These are phyloP conservation scores for Procapra przewalskii DNA, from an alignment of 2,113 vertebrate species.

Conservation along the genomic window DNA sequence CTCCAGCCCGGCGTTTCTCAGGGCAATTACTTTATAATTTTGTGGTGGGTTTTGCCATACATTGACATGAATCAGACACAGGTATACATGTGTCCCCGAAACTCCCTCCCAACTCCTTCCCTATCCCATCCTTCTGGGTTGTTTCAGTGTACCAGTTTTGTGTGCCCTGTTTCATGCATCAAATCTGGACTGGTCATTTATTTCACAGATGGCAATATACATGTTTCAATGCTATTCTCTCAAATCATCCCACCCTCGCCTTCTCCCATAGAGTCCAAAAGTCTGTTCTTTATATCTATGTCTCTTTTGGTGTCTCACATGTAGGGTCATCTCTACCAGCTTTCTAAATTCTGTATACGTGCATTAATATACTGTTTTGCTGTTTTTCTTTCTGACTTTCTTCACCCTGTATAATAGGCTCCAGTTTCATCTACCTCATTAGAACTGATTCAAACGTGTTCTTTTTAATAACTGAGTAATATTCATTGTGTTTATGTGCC, in stretches of 20 bases:
- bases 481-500: neutral
- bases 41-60: neutral
- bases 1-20: neutral
- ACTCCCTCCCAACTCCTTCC: neutral
- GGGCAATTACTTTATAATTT: neutral
- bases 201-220: neutral
- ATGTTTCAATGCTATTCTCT: neutral
- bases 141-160: neutral
- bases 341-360: neutral
- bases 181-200: neutral
- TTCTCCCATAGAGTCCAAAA: neutral
- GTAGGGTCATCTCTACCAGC: neutral
- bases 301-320: neutral
- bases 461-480: neutral
- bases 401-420: neutral
- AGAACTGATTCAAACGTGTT: neutral
- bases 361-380: neutral
- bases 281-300: neutral
- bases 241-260: neutral
- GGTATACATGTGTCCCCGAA: neutral
- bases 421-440: neutral
- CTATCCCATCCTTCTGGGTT: neutral
- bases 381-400: neutral
- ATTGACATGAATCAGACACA: neutral
- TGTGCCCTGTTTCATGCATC: neutral